Base-by-base conservation (phyloP, 2,888 invertebrate genomes). In the Lampropteryx suffumata region DNA sequence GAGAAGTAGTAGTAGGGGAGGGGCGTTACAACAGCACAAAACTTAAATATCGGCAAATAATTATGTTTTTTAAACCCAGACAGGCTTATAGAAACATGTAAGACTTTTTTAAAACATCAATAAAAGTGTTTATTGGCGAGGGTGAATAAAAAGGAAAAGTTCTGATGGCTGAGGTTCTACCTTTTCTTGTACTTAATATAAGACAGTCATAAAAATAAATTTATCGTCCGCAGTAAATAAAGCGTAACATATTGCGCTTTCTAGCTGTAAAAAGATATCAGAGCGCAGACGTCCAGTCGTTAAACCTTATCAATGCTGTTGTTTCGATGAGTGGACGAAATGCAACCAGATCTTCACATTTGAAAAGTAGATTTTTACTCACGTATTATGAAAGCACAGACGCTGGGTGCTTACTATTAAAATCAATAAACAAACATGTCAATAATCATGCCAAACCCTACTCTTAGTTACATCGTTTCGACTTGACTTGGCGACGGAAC, bases 141-240 rank as follows among this genome's bases (percentile, higher is more conserved):
- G 69, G 66, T 62, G 55, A 41, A 41, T 41, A 61, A 76, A 79
- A 71, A 76, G 67, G 56, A 71, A 74, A 77, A 74, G 76, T 76
- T 79, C 76, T 76, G 35, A 55, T 60, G 69, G 53, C 57, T 57
- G 63, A 66, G 69, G 64, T 67, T 57, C 66, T 59, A 69, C 67
- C 64, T 71, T 79, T 79, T 75, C 76, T 76, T 79, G 73, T 74
- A 71, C n/a, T n/a, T n/a, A 79, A 83, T 83, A 84, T 84, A 83
- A 84, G 80, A 79, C 77, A 74, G 82, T 76, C 81, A 84, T 86
- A 86, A 87, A 85, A 82, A 66, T 64, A 78, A 84, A 84, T 87
- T 87, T 87, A 87, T 85, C 55, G 74, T 73, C 70, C 64, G 71
- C 71, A 79, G 82, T 86, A 84, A 87, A 87, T 86, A 86, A 83